A percentile compares a stretch with the other conserved stretches of the same genome.
Conservation (phyloP, 2,113 vertebrate genomes). For the Atractosteus spatula region DNA sequence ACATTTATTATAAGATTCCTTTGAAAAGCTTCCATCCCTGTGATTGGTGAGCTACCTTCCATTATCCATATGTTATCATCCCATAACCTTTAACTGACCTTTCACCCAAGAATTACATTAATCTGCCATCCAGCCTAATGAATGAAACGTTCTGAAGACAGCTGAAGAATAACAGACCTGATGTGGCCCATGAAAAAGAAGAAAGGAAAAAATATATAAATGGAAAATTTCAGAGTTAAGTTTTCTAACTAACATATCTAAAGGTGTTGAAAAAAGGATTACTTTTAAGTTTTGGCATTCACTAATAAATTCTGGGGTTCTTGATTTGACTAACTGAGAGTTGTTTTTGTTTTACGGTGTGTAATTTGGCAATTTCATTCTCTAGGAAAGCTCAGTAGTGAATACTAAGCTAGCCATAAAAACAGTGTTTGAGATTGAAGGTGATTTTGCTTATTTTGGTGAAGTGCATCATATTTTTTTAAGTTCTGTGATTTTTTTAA, state of each 20-base stretch:
- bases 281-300: not conserved
- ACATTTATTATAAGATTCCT: not conserved
- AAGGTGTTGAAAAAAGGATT: not conserved
- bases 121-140: constrained; percentile 4
- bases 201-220: not conserved
- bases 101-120: constrained; percentile 15
- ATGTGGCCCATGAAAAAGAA: not conserved
- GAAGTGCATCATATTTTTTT: no score
- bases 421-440: no score
- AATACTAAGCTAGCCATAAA: not conserved
- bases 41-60: constrained; percentile 9
- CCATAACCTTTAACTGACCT: constrained; percentile 11
- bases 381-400: not conserved
- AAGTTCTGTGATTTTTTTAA: no score
- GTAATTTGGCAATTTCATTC: not conserved
- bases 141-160: constrained; percentile 3
- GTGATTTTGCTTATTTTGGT: no score
- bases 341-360: not conserved
- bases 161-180: constrained; percentile 18
- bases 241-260: not conserved
- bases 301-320: no score
- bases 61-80: constrained; percentile 21
- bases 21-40: not conserved
- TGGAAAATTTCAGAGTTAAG: not conserved
- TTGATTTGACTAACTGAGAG: no score